A percentile compares a stretch with the other conserved stretches of the same genome.
Conservation (phyloP, 2,888 invertebrate species). For the Hemistola chrysoprasaria region DNA sequence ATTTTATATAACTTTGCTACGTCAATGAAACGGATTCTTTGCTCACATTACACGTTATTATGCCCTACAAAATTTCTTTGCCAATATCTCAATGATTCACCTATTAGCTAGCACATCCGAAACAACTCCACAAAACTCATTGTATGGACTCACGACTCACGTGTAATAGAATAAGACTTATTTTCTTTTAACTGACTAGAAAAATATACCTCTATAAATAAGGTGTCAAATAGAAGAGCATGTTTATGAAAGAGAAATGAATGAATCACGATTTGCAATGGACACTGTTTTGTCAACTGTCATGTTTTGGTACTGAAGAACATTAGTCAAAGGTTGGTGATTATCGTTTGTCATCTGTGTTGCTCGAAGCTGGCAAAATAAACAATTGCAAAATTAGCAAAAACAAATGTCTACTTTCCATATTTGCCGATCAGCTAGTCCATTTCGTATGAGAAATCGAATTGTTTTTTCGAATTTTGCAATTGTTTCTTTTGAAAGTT, state of each 20-base stretch:
- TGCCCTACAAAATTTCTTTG: constrained; percentile 30
- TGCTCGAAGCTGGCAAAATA: no score
- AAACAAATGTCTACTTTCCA: no score
- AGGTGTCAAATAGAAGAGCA: constrained; percentile 5
- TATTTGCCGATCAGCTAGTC: no score
- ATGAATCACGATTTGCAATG: constrained; percentile 54
- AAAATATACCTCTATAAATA: no score
- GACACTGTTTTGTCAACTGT: constrained; percentile 32
- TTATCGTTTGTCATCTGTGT: constrained; percentile 1
- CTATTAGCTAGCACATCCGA: constrained; percentile 17
- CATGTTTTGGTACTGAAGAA: constrained; percentile 5
- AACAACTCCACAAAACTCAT: constrained; percentile 18
- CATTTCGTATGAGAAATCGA: no score
- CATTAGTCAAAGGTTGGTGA: constrained; percentile 11
- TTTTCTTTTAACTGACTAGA: no score
- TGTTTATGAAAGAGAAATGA: constrained; percentile 43
- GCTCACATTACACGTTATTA: constrained; percentile 22
- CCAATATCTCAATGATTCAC: constrained; percentile 31
- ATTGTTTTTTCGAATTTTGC: no score
- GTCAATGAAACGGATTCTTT: constrained; percentile 17
- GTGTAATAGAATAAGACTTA: not conserved
- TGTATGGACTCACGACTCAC: constrained; percentile 2
- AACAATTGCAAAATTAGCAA: no score
- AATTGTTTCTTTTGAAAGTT: no score
- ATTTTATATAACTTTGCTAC: constrained; percentile 15